Conservation (phyloP, 2,888 invertebrate genomes). For the Athetis lepigone region DNA sequence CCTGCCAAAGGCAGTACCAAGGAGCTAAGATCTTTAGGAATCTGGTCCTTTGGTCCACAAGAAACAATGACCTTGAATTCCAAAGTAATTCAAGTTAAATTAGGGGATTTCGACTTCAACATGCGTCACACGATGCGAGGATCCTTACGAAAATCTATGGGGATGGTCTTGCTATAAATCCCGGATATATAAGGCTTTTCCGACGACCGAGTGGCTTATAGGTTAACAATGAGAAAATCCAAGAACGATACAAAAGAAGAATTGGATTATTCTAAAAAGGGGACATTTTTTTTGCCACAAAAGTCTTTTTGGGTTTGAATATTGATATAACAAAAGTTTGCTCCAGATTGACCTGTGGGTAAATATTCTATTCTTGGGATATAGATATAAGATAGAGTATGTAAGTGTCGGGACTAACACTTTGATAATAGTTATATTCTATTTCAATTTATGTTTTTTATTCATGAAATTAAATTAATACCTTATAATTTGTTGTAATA, state of each 20-base stretch:
- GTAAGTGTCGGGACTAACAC: no score
- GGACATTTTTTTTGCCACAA: not conserved
- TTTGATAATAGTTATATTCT: no score
- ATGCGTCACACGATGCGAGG: slow-evolving; percentile 29
- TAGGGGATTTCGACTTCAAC: slow-evolving; percentile 34
- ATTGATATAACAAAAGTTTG: not conserved
- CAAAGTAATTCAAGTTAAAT: slow-evolving; percentile 38
- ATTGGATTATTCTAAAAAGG: slow-evolving; percentile 10
- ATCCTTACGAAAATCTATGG: slow-evolving; percentile 42
- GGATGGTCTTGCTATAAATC: slow-evolving; percentile 39
- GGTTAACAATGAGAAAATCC: slow-evolving; percentile 5
- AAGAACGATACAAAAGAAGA: not conserved
- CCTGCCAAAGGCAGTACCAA: slow-evolving; percentile 15
- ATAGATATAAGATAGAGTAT: no score
- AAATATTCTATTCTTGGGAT: no score
- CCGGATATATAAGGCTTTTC: slow-evolving; percentile 9
- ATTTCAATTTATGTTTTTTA: no score
- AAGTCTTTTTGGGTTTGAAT: not conserved
- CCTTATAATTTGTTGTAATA: no score
- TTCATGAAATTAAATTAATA: no score
- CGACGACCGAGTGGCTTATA: not conserved
- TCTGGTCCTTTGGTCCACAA: slow-evolving; percentile 18
- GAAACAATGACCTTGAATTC: slow-evolving; percentile 10
- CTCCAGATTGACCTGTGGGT: not conserved
- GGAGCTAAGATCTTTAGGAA: slow-evolving; percentile 13